phyloP scores from a whole-genome alignment of 2,113 vertebrate species.

The Trogon melanurus region DNA sequence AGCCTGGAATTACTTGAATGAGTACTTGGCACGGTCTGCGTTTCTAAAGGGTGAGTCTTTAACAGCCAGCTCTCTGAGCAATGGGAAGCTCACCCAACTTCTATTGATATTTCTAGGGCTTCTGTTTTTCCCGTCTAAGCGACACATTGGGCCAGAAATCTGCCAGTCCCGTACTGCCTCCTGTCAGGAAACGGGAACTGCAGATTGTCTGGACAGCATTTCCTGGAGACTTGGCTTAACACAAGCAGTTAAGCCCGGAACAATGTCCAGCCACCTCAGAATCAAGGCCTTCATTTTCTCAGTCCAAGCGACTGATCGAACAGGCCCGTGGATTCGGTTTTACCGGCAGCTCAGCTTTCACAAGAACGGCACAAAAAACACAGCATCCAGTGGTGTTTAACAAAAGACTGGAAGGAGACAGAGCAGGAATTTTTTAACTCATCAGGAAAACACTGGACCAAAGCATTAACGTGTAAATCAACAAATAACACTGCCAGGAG shows the following conservation, averaged over 20 bases:
- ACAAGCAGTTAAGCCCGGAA: not conserved
- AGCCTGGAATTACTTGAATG: not conserved
- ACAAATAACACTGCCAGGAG: not conserved
- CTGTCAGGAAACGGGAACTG: not conserved
- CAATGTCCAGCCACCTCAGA: not conserved
- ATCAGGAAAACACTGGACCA: not conserved
- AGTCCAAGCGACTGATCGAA: not conserved
- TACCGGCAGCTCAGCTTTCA: not conserved
- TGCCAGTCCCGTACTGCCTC: not conserved
- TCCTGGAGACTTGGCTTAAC: not conserved
- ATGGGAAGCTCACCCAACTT: not conserved
- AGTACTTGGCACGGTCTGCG: not conserved
- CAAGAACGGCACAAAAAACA: not conserved
- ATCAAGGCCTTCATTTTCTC: not conserved
- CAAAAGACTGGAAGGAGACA: not conserved
- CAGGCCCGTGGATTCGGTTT: too few relatives aligned
- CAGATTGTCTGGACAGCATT: not conserved
- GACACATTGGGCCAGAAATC: not conserved
- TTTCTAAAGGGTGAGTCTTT: not conserved
- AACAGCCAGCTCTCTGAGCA: not conserved
- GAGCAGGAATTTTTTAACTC: not conserved
- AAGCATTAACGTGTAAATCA: not conserved
- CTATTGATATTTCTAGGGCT: not conserved
- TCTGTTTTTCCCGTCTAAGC: not conserved
- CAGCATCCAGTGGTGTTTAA: not conserved